Percentiles rank a stretch among this genome's conserved stretches.
phyloP scores from a whole-genome alignment of 2,797 vertebrate genomes.

The Leptoclinus maculatus region DNA sequence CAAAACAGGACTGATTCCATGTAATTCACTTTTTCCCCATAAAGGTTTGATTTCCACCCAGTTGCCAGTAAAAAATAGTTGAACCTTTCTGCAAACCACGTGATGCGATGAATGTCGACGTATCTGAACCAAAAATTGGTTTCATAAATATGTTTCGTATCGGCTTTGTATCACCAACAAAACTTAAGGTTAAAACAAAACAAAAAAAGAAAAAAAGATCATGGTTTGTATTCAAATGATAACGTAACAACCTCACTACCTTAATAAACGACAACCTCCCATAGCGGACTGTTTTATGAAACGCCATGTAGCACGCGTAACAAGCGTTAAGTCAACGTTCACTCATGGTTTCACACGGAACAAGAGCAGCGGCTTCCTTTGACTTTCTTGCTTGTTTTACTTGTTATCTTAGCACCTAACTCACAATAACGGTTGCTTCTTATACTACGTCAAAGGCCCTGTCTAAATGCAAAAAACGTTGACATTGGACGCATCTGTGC shows the following conservation, averaged over 20 bases:
- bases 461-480: too few species aligned
- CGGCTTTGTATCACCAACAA: not conserved
- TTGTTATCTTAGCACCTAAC: not conserved
- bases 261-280: not conserved
- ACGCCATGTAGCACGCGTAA: too few species aligned
- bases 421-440: not conserved
- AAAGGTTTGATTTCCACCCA: not conserved
- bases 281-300: not conserved
- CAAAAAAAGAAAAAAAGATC: too few species aligned
- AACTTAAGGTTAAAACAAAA: not conserved
- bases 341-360: not conserved
- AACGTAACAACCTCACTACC: too few species aligned
- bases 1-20: not conserved
- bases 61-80: not conserved
- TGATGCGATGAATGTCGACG: not conserved
- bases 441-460: not conserved
- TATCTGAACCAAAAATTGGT: not conserved
- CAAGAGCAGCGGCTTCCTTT: not conserved
- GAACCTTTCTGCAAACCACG: not conserved
- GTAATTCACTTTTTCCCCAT: not conserved
- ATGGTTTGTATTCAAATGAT: too few species aligned
- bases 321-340: not conserved
- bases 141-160: not conserved
- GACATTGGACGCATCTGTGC: too few species aligned
- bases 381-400: not conserved